Conservation (phyloP, 2,797 vertebrate species). For the Podarcis lilfordi region DNA sequence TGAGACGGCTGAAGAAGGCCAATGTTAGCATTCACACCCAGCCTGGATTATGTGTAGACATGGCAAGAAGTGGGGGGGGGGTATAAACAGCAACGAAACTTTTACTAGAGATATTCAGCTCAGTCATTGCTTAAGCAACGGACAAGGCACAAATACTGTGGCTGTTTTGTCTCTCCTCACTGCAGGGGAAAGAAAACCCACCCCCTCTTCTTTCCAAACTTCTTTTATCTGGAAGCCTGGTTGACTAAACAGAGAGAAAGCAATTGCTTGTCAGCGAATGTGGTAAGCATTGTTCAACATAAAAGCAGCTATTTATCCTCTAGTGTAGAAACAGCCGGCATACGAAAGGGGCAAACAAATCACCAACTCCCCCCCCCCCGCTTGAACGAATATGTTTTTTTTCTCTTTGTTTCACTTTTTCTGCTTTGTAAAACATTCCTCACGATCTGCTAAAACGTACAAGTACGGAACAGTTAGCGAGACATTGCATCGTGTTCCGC, state of each 20-base stretch:
- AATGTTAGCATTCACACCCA: background rate
- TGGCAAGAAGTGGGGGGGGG: background rate
- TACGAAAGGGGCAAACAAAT: conserved; percentile 22
- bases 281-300: conserved; percentile 18
- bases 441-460: conserved; percentile 76
- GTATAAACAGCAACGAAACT: background rate
- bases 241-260: conserved; percentile 41
- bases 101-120: conserved; percentile 12
- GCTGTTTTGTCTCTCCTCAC: background rate
- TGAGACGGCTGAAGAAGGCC: background rate
- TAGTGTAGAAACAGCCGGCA: conserved; percentile 47
- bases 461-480: conserved; percentile 58
- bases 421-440: conserved; percentile 66
- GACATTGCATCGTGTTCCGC: background rate
- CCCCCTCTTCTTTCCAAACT: background rate
- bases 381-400: conserved; percentile 61
- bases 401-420: conserved; percentile 58
- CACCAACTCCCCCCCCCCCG: background rate
- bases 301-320: conserved; percentile 29
- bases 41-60: background rate
- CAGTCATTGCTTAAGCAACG: background rate
- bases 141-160: background rate
- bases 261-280: conserved; percentile 27
- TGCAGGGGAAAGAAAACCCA: background rate
- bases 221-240: conserved; percentile 23